These are phyloP conservation scores for Oryzias sinensis DNA, from an alignment of 2,797 vertebrate species.

Conservation along the genomic window DNA sequence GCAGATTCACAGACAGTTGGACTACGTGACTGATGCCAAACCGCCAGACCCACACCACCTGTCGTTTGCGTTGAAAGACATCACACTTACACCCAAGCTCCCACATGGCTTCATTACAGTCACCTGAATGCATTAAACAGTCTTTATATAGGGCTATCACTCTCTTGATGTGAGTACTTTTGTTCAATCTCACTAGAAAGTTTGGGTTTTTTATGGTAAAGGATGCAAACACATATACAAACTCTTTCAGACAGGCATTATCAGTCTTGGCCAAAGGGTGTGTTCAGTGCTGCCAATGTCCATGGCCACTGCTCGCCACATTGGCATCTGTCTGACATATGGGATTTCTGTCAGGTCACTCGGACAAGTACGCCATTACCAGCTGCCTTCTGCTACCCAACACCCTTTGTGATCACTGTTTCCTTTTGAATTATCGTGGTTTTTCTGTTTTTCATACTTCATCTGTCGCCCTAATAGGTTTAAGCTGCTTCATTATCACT, in stretches of 20 bases:
- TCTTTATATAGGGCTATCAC: constrained; percentile 7
- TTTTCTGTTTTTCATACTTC: neutral
- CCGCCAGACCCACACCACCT: constrained; percentile 62
- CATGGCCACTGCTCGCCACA: constrained; percentile 44
- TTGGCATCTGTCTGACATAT: constrained; percentile 70
- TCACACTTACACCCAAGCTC: constrained; percentile 36
- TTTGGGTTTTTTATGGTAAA: constrained; percentile 8
- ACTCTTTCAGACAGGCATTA: constrained; percentile 4
- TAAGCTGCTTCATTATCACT: neutral
- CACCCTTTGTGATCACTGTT: constrained; percentile 12
- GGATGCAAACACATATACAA: constrained; percentile 7
- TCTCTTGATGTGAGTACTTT: neutral
- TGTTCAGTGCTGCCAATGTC: constrained; percentile 38
- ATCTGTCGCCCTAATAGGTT: neutral
- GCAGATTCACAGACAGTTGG: constrained; percentile 51
- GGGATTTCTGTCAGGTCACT: constrained; percentile 67
- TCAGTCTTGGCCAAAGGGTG: constrained; percentile 17
- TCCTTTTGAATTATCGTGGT: neutral
- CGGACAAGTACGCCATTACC: constrained; percentile 51
- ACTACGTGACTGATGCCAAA: constrained; percentile 43
- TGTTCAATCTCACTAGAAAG: neutral
- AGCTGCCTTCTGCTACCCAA: constrained; percentile 48
- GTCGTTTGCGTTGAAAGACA: constrained; percentile 42
- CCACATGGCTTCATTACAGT: constrained; percentile 13
- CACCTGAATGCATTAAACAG: constrained; percentile 17